Evolutionary conservation across 1,140 invertebrate genomes (phyloP), one percentile per base, ranked within the genome.

Genomic region (Acromyrmex echinatior): DNA sequence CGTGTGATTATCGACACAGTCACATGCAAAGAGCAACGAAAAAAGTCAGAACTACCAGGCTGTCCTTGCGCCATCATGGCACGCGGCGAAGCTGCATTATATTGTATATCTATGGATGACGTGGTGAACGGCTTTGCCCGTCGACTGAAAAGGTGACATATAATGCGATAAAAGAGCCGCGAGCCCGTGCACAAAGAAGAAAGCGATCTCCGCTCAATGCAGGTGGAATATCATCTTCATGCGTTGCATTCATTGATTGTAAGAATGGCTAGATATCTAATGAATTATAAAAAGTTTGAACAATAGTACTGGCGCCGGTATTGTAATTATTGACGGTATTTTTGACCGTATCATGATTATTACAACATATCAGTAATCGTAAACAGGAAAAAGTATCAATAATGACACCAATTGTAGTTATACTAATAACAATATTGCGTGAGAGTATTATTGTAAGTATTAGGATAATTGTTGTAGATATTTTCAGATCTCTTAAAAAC

Each of bases 91-190:
- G 68, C 25, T 45, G n/a, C 56, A 82, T 82, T 62, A 82, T 82
- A 82, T 82, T 82, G 62, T 74, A 82, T 82, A 51, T 73, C 73
- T 82, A 73, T 82, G 35, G 53, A 74, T 74, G 68, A 82, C 53
- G 79, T 62, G 66, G 53, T 82, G 53, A 82, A 49, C 53, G 80
- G 80, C 39, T 82, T 82, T 82, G 39, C 58, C 18, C 25, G 25
- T 16, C 53, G 68, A 62, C 21, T 82, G 68, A n/a, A 82, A 82
- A 25, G 35, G 53, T 16, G 49, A 35, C 53, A 31, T 60, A 25
- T 73, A 62, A 73, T 31, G 80, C 25, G 80, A 82, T 74, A 62
- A 82, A 56, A 82, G 71, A 74, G 39, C 80, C 35, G 35, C 60
- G 68, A 62, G 53, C 39, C 31, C 56, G 9, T 25, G 31, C 25